Conservation (phyloP, 1,140 invertebrate species). For the Drosophila tristis region DNA sequence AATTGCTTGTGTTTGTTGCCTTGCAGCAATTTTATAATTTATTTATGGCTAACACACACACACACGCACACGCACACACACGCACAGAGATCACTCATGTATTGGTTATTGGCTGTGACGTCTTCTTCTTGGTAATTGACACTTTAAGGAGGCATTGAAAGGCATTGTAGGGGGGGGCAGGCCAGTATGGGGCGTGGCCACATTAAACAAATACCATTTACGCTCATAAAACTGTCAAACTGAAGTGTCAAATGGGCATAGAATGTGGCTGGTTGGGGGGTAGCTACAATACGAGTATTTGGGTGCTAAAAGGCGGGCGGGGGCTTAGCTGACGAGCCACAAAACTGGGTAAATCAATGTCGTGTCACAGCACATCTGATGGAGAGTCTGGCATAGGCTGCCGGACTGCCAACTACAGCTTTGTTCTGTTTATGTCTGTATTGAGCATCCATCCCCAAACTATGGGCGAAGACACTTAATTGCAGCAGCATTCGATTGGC, state of each 20-base stretch:
- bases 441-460: not conserved
- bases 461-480: constrained; percentile 12
- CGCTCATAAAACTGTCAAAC: constrained; percentile 76
- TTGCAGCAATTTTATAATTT: constrained; percentile 73
- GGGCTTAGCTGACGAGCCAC: constrained; percentile 3
- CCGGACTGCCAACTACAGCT: too few species aligned
- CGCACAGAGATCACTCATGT: not conserved
- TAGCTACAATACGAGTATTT: not conserved
- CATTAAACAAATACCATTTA: constrained; percentile 74
- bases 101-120: constrained; percentile 34
- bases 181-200: constrained; percentile 53
- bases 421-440: too few species aligned
- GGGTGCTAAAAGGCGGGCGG: not conserved
- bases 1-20: constrained; percentile 67
- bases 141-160: constrained; percentile 75
- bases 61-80: constrained; percentile 25
- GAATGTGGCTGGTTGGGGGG: not conserved
- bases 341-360: constrained; percentile 41
- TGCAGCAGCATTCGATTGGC: constrained; percentile 15
- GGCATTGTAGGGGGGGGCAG: constrained; percentile 1
- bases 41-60: constrained; percentile 50
- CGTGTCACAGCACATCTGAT: not conserved
- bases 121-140: constrained; percentile 67
- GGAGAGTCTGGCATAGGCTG: too few species aligned
- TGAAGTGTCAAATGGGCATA: constrained; percentile 62